Conservation (phyloP, 2,888 invertebrate genomes). For the Megaustenia siamemsis region DNA sequence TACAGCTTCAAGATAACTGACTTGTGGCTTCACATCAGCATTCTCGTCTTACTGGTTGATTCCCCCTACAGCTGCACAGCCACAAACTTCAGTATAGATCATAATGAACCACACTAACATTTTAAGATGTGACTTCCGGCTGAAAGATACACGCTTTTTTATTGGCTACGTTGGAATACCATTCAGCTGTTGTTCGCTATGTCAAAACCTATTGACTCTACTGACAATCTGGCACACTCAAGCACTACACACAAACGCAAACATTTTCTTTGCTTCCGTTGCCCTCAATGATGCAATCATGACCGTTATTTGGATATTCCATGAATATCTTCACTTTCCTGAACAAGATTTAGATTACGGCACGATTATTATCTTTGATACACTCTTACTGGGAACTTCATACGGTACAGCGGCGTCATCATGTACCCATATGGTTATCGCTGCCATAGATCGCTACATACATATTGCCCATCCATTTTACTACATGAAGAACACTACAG, state of each 20-base stretch:
- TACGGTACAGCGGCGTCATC: background rate
- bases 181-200: no score
- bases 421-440: constrained; percentile 11
- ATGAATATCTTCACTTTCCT: background rate
- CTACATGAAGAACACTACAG: background rate
- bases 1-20: no score
- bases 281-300: background rate
- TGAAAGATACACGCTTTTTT: no score
- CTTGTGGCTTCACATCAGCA: no score
- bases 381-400: background rate
- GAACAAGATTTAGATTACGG: background rate
- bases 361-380: background rate
- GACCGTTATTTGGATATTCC: background rate
- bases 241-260: background rate
- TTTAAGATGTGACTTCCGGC: no score
- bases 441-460: background rate
- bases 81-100: no score
- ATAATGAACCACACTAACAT: no score
- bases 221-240: background rate
- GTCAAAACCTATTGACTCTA: background rate
- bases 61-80: no score
- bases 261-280: background rate
- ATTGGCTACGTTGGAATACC: no score
- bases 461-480: background rate
- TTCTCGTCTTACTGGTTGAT: no score